phyloP scores from a whole-genome alignment of 2,888 invertebrate species.

The Zele albiditarsus region DNA sequence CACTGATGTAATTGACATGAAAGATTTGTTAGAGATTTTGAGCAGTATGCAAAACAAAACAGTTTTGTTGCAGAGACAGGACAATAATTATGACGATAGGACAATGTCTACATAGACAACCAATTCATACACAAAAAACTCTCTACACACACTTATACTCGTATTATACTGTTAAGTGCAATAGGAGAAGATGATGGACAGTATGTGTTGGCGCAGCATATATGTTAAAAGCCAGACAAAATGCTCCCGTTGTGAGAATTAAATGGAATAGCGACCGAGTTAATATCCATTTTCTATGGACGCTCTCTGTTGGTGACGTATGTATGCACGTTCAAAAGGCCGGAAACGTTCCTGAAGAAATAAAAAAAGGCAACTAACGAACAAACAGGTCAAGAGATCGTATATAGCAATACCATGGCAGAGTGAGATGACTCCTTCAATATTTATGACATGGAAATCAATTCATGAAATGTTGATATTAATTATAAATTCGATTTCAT shows the following conservation, averaged over 20 bases:
- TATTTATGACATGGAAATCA: no score
- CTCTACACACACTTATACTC: slow-evolving; percentile 36
- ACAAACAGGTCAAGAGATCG: not conserved
- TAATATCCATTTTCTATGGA: slow-evolving; percentile 56
- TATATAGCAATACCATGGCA: no score
- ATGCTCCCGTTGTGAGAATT: slow-evolving; percentile 51
- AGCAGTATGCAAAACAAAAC: slow-evolving; percentile 21
- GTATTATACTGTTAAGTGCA: slow-evolving; percentile 1
- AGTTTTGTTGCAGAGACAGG: slow-evolving; percentile 29
- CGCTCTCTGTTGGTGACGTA: slow-evolving; percentile 37
- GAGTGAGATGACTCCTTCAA: no score
- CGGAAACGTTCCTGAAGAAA: not conserved
- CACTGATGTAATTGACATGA: not conserved
- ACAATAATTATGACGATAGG: slow-evolving; percentile 35
- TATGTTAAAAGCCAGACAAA: slow-evolving; percentile 54
- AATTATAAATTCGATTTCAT: not conserved
- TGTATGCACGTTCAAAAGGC: slow-evolving; percentile 11
- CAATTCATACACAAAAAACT: slow-evolving; percentile 35
- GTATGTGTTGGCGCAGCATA: slow-evolving; percentile 28
- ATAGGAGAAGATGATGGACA: slow-evolving; percentile 20
- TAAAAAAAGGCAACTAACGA: slow-evolving; percentile 5
- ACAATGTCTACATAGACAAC: not conserved
- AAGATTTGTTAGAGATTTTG: slow-evolving; percentile 3
- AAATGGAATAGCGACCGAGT: slow-evolving; percentile 50
- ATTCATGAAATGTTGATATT: no score